phyloP scores from a whole-genome alignment of 1,140 invertebrate genomes.

The Harlomillsia oculata region DNA sequence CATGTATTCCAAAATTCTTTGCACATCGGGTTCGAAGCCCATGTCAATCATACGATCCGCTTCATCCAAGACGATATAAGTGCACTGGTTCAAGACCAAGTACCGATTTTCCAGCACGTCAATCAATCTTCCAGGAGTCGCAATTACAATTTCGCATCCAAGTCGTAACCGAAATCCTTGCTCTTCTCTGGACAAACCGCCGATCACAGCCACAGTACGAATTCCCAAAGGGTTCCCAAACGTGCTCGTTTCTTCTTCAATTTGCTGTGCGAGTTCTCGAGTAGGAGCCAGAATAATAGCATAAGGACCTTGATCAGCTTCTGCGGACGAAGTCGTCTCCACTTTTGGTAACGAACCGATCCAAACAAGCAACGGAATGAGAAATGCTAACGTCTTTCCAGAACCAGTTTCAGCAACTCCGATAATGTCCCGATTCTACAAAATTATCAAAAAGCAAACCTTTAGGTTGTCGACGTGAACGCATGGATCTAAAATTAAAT shows the following conservation, averaged over 20 bases:
- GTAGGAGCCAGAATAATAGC: slow-evolving; percentile 98
- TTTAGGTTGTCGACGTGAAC: background rate
- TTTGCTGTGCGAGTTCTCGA: slow-evolving; percentile 97
- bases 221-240: slow-evolving; percentile 93
- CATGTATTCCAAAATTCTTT: slow-evolving; percentile 97
- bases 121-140: slow-evolving; percentile 96
- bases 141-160: slow-evolving; percentile 99
- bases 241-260: slow-evolving; percentile 97
- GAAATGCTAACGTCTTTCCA: slow-evolving; percentile 96
- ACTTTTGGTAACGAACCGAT: slow-evolving; percentile 96
- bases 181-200: slow-evolving; percentile 93
- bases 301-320: slow-evolving; percentile 89
- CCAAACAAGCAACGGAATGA: slow-evolving; percentile 95
- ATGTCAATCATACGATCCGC: slow-evolving; percentile 96
- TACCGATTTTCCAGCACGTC: slow-evolving; percentile 98
- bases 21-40: slow-evolving; percentile 58
- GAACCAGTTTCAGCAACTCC: slow-evolving; percentile 98
- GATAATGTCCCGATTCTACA: slow-evolving; percentile 94
- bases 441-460: slow-evolving; percentile 11
- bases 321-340: slow-evolving; percentile 78
- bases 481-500: slow-evolving; percentile 6
- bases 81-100: slow-evolving; percentile 90
- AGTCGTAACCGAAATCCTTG: slow-evolving; percentile 93
- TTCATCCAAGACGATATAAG: slow-evolving; percentile 85
- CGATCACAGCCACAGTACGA: slow-evolving; percentile 94